Evolutionary conservation across 1,140 invertebrate genomes (phyloP).

Genomic region (Vanessa atalanta): DNA sequence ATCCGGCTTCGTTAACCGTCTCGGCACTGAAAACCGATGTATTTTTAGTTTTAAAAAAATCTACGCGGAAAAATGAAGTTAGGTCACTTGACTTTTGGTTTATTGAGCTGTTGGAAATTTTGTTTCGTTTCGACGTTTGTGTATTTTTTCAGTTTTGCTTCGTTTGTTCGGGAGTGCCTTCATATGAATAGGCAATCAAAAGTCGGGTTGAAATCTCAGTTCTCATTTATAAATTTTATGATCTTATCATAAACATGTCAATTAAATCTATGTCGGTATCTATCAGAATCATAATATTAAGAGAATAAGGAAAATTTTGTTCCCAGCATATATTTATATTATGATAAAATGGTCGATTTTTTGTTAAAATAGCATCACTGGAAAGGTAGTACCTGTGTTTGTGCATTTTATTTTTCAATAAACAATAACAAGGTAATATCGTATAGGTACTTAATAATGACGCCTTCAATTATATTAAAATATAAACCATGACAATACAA

Average conservation of each 20-base stretch:
- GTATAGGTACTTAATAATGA: too few species aligned
- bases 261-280: too few species aligned
- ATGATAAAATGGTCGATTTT: too few species aligned
- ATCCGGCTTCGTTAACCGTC: constrained; percentile 23
- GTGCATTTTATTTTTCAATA: too few species aligned
- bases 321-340: too few species aligned
- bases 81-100: constrained; percentile 2
- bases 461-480: too few species aligned
- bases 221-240: not conserved
- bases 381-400: too few species aligned
- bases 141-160: constrained; percentile 2
- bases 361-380: too few species aligned
- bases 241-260: not conserved
- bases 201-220: not conserved
- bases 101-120: not conserved
- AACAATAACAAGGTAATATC: too few species aligned
- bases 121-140: constrained; percentile 1
- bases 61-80: not conserved
- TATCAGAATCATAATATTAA: too few species aligned
- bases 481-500: too few species aligned
- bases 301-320: too few species aligned
- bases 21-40: not conserved
- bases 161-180: not conserved
- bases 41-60: constrained; percentile 1
- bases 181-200: not conserved